phyloP scores from a whole-genome alignment of 2,113 vertebrate species.

The Uria aalge region DNA sequence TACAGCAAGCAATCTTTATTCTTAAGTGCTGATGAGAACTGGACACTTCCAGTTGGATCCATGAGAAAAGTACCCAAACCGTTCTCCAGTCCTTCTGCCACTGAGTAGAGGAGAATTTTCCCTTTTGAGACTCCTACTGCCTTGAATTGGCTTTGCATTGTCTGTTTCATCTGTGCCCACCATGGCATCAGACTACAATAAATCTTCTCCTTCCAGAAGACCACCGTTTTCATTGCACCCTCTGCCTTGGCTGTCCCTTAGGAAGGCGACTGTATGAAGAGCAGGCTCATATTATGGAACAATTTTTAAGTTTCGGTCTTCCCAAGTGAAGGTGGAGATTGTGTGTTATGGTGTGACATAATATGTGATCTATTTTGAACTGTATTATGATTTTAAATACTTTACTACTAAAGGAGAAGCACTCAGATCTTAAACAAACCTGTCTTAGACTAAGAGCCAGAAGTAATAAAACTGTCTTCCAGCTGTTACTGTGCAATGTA shows the following conservation, averaged over 20 bases:
- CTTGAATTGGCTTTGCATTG: not conserved
- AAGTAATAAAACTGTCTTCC: not conserved
- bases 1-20: not conserved
- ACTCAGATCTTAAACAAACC: not conserved
- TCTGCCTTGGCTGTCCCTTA: not conserved
- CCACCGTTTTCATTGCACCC: not conserved
- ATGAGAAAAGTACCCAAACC: not conserved
- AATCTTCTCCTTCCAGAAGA: not conserved
- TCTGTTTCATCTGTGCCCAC: accelerated
- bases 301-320: not conserved
- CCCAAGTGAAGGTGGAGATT: not conserved
- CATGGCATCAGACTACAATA: not conserved
- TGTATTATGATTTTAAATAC: not conserved
- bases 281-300: not conserved
- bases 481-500: not conserved
- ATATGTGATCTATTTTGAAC: not conserved
- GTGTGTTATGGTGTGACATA: not conserved
- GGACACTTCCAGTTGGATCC: not conserved
- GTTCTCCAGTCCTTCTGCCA: not conserved
- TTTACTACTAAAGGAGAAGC: not conserved
- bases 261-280: not conserved
- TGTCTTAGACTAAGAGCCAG: not conserved
- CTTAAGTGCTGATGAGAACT: not conserved
- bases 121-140: not conserved
- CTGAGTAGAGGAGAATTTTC: not conserved